These are phyloP conservation scores for Streblospio benedicti DNA, from an alignment of 1,140 invertebrate genomes.

Conservation along the genomic window DNA sequence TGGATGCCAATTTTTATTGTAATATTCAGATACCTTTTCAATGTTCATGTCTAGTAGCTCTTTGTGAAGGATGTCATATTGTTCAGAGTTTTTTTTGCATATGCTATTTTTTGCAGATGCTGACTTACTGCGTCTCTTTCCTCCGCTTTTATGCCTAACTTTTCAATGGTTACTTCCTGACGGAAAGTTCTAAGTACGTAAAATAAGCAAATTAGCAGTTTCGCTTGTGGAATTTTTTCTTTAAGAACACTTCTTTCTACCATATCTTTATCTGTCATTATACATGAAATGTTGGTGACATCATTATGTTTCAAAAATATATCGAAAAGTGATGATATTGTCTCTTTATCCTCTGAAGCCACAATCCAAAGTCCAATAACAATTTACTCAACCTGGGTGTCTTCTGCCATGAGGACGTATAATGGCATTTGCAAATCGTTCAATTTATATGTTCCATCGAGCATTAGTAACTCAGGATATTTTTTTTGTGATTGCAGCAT, in stretches of 20 bases:
- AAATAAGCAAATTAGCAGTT: background rate
- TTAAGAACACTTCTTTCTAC: background rate
- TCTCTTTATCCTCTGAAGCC: background rate
- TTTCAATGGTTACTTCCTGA: no score
- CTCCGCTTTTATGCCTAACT: no score
- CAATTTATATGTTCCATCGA: background rate
- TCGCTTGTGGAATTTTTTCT: background rate
- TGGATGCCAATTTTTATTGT: no score
- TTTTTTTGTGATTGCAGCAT: background rate
- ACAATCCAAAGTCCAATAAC: background rate
- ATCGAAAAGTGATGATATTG: background rate
- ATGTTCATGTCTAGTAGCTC: no score
- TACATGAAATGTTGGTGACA: background rate
- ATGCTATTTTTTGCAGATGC: no score
- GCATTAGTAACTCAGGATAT: slow-evolving; percentile 1
- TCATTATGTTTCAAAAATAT: slow-evolving; percentile 3
- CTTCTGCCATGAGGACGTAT: background rate
- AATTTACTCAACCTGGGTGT: background rate
- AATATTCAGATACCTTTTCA: no score
- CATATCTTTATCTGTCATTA: slow-evolving; percentile 6
- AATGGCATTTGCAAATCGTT: background rate
- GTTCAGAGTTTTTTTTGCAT: no score
- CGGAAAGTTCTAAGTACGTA: background rate
- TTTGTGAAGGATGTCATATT: no score
- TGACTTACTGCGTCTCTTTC: no score